These are phyloP conservation scores for Lepidotrigona ventralis DNA, from an alignment of 1,140 invertebrate genomes.

Conservation along the genomic window DNA sequence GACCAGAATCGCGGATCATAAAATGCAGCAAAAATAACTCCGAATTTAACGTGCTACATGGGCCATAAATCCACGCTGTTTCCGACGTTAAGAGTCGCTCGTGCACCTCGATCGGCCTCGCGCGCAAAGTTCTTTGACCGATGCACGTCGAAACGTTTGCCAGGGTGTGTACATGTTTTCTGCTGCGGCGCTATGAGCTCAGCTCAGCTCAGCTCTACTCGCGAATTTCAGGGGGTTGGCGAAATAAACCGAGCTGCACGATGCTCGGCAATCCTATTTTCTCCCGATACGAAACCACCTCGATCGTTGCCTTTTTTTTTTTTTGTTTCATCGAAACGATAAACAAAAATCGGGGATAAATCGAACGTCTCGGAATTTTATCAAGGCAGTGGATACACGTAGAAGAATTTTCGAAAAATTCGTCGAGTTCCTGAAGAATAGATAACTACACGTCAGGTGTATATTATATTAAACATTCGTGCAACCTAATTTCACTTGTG, in stretches of 20 bases:
- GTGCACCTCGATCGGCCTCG: constrained; percentile 34
- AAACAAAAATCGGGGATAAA: background rate
- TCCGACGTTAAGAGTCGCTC: constrained; percentile 44
- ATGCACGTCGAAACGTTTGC: constrained; percentile 19
- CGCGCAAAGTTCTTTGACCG: constrained; percentile 39
- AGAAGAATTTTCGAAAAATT: background rate
- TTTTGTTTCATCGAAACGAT: background rate
- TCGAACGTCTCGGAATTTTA: background rate
- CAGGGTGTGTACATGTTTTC: constrained; percentile 20
- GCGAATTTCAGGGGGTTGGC: constrained; percentile 6
- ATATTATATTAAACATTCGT: background rate
- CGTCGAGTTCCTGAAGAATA: background rate
- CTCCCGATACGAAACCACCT: background rate
- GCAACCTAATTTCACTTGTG: background rate
- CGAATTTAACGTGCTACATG: constrained; percentile 41
- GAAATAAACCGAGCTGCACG: constrained; percentile 17
- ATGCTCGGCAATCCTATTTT: background rate
- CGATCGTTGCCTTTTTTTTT: background rate
- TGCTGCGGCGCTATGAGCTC: constrained; percentile 2
- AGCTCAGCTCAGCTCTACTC: background rate
- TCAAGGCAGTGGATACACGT: background rate
- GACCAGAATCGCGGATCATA: constrained; percentile 41
- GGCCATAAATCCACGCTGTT: constrained; percentile 27
- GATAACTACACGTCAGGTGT: background rate
- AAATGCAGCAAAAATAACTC: constrained; percentile 39